These are phyloP conservation scores for Empidonax alnorum DNA, from an alignment of 2,113 vertebrate species.

Conservation along the genomic window DNA sequence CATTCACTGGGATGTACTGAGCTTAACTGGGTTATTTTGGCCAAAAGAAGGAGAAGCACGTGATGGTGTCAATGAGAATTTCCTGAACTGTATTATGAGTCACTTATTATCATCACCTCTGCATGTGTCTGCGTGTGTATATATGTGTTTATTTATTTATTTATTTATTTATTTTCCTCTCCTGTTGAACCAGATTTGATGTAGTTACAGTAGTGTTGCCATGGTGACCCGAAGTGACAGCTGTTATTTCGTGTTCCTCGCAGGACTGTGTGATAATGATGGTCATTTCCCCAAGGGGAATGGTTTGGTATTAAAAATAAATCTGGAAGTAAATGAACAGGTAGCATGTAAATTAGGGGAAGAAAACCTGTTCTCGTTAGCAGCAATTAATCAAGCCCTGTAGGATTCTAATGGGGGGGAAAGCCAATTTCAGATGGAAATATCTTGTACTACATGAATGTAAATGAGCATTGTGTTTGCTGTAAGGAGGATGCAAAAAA, in stretches of 20 bases:
- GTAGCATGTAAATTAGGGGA: conserved; percentile 9
- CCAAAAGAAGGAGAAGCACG: neutral
- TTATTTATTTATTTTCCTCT: neutral
- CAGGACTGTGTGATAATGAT: conserved; percentile 64
- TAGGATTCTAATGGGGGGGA: neutral
- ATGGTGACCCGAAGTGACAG: conserved; percentile 81
- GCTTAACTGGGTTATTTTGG: neutral
- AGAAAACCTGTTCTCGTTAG: conserved; percentile 61
- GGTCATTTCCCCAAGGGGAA: conserved; percentile 44
- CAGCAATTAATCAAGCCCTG: conserved; percentile 55
- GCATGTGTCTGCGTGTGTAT: rapidly evolving
- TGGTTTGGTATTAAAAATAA: conserved; percentile 42
- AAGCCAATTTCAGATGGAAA: conserved; percentile 20
- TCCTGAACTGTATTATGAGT: neutral
- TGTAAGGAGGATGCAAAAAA: neutral
- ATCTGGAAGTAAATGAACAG: conserved; percentile 55
- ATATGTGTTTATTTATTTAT: neutral
- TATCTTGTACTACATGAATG: neutral
- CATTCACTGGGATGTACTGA: neutral
- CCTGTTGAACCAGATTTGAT: conserved; percentile 29
- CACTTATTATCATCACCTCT: neutral
- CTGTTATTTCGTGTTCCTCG: conserved; percentile 70
- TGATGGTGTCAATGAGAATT: neutral
- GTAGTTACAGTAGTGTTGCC: conserved; percentile 80
- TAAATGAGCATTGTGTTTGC: neutral